Conservation (phyloP, 2,113 vertebrate species). For the Halcyon senegalensis region DNA sequence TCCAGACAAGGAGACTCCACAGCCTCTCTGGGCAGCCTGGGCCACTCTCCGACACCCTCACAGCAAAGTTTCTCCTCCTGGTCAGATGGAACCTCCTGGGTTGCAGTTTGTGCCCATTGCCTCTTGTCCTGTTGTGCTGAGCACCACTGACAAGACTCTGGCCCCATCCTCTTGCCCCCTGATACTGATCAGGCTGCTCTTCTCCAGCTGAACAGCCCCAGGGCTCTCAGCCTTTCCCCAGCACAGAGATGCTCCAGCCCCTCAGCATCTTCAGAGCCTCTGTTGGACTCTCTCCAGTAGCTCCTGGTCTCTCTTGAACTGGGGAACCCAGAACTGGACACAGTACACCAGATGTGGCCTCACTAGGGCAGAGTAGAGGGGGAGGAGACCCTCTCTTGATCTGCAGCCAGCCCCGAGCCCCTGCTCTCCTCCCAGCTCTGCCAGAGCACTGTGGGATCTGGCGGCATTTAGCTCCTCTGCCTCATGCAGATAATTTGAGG, state of each 20-base stretch:
- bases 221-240: not conserved
- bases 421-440: not conserved
- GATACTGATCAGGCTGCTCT: not conserved
- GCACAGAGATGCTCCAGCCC: not conserved
- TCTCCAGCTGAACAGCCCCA: not conserved
- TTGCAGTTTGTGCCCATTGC: not conserved
- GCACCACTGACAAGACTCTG: not conserved
- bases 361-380: not conserved
- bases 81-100: not conserved
- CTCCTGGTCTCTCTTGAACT: not conserved
- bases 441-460: accelerated
- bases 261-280: not conserved
- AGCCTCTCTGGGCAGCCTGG: not conserved
- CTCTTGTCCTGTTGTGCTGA: not conserved
- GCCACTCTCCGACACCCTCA: not conserved
- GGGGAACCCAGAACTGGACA: not conserved
- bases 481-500: not conserved
- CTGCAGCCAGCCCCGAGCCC: not conserved
- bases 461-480: not conserved
- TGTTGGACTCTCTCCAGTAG: not conserved
- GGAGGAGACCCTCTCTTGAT: not conserved
- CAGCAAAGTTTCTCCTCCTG: not conserved
- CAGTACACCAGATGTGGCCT: not conserved
- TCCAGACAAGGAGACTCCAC: not conserved
- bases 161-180: not conserved